Base-by-base conservation (phyloP, 2,888 invertebrate species). In the Actias luna region DNA sequence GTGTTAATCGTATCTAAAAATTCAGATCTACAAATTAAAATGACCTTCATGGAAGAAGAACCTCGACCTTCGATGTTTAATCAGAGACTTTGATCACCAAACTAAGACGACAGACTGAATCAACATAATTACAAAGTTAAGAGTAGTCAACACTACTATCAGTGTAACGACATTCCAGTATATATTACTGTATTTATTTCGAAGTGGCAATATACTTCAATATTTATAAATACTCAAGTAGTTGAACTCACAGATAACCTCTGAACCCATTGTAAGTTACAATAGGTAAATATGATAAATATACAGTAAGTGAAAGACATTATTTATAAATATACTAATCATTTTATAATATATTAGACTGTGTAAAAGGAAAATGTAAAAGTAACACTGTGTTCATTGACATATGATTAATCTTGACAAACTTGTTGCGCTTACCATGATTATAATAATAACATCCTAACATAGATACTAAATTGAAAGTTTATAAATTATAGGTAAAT, bases 161-260 rank as follows among this genome's bases (percentile, higher is more conserved):
- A 12, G 16, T 27, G 22, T 36, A 25, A 27, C 27, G 35, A 25
- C 39, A 59, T 59, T 3, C 35, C 16, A 69, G 67, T 72, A 67
- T 67, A 69, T 65, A 66, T 65, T 66, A 63, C 55, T 55, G 0
- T 46, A 46, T 46, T 22, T 22, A 16, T 8, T 10, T 29, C 29
- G 5, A 29, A 55, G 14, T 29, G 16, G 55, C 8, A 29, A 55
- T 55, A 55, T 29, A 29, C 55, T 29, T 55, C 16, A 27, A 10
- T 55, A 55, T 55, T 16, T 8, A 29, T 29, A 29, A 29, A 29
- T 55, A 55, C 55, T 55, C 16, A 29, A 62, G 61, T 60, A 62
- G 58, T 12, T 64, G 68, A 67, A 74, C 74, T 65, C 27, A 18
- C 29, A 58, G 76, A 74, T 74, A 75, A 75, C 72, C 74, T 67